phyloP scores from a whole-genome alignment of 1,140 invertebrate genomes.

The Drosophila ercepeae region DNA sequence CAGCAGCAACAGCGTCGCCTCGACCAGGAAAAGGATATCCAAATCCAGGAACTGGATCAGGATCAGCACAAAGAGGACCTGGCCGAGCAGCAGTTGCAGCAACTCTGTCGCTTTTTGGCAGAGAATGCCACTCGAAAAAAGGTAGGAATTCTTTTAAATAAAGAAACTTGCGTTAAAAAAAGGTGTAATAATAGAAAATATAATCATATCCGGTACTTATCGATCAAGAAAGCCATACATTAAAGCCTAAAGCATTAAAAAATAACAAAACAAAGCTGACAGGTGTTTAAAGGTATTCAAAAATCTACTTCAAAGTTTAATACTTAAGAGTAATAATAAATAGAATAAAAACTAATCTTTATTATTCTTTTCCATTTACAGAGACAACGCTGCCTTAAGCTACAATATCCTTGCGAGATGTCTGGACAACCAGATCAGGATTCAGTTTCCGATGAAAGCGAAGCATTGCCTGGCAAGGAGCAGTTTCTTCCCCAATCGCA shows the following conservation, averaged over 20 bases:
- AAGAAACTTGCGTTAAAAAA: background rate
- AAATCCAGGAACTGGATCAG: background rate
- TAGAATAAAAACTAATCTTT: background rate
- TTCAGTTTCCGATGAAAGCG: background rate
- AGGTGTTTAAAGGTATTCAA: too few relatives aligned
- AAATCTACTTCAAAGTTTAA: too few relatives aligned
- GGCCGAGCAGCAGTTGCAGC: constrained; percentile 66
- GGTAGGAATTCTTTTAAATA: constrained; percentile 21
- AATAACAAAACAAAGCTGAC: too few relatives aligned
- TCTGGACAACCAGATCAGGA: background rate
- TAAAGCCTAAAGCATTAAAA: too few relatives aligned
- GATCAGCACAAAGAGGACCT: constrained; percentile 32
- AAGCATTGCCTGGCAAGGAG: constrained; percentile 1
- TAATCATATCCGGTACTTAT: too few relatives aligned
- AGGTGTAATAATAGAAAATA: too few relatives aligned
- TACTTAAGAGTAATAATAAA: too few relatives aligned
- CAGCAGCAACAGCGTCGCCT: constrained; percentile 35
- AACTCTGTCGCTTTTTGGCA: constrained; percentile 72
- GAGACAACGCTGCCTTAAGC: constrained; percentile 45
- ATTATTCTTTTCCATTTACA: background rate
- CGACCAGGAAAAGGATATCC: constrained; percentile 9
- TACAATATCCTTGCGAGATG: constrained; percentile 29
- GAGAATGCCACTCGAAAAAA: constrained; percentile 72
- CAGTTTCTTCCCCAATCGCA: constrained; percentile 5
- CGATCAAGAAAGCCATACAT: too few relatives aligned